A percentile compares a stretch with the other conserved stretches of the same genome.
Conservation (phyloP, 2,113 vertebrate genomes). For the Paramisgurnus dabryanus region DNA sequence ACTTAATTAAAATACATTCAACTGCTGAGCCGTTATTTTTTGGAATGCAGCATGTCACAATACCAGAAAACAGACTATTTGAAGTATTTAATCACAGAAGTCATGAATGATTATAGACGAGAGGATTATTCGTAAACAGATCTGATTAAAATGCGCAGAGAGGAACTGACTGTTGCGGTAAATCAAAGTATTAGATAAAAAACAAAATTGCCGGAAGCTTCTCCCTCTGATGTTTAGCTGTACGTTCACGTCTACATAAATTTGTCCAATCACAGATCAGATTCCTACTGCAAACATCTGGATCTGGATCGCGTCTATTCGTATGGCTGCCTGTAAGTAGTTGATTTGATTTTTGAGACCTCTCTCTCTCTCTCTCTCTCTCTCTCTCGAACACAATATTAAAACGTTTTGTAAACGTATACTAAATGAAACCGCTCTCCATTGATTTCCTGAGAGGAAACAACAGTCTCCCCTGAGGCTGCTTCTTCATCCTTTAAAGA, state of each 20-base stretch:
- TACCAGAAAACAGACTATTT: neutral
- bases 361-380: neutral
- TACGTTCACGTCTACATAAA: too few species aligned
- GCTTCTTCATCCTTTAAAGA: conserved; percentile 36
- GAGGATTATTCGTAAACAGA: neutral
- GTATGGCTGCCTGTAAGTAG: too few species aligned
- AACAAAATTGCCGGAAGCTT: too few species aligned
- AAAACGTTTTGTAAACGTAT: conserved; percentile 6
- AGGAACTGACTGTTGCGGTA: neutral
- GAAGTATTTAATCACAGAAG: neutral
- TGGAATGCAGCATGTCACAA: neutral
- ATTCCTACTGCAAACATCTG: conserved; percentile 22
- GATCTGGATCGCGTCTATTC: conserved; percentile 11
- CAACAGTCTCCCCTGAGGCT: conserved; percentile 25
- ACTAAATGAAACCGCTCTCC: conserved; percentile 31
- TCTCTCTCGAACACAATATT: neutral
- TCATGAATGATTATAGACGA: neutral
- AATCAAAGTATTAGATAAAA: too few species aligned
- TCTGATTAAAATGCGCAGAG: neutral
- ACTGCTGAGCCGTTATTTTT: too few species aligned
- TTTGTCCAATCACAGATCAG: too few species aligned
- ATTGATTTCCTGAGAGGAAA: conserved; percentile 39
- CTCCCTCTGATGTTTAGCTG: too few species aligned
- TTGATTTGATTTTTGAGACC: too few species aligned
- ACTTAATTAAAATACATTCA: too few species aligned